Conservation (phyloP, 2,888 invertebrate genomes). For the Drosophila lacicola region DNA sequence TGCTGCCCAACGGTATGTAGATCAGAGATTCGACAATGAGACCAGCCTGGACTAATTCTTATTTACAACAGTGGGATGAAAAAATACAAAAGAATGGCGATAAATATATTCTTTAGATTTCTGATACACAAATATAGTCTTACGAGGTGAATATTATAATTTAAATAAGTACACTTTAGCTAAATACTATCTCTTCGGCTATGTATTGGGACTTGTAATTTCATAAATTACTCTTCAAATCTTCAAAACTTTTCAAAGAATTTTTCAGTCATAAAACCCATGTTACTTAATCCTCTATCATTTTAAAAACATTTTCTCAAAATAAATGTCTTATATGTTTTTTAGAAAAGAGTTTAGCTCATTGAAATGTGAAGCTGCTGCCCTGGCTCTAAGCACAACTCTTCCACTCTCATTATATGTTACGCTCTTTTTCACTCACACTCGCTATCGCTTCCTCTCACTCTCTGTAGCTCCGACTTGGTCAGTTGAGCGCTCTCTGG, state of each 20-base stretch:
- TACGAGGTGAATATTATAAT: too few species aligned
- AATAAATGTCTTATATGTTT: not conserved
- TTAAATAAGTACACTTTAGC: too few species aligned
- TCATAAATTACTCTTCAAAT: too few species aligned
- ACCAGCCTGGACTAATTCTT: not conserved
- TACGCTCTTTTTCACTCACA: not conserved
- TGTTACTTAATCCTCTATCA: too few species aligned
- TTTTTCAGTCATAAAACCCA: too few species aligned
- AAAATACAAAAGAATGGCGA: too few species aligned
- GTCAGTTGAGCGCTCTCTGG: conserved; percentile 23
- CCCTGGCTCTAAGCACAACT: conserved; percentile 31
- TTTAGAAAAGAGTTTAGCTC: not conserved
- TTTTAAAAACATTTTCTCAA: not conserved
- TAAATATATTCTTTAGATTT: too few species aligned
- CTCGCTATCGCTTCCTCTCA: conserved; percentile 3
- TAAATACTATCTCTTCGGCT: too few species aligned
- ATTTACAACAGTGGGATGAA: not conserved
- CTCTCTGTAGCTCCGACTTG: conserved; percentile 13
- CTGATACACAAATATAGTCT: too few species aligned
- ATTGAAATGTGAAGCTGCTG: not conserved
- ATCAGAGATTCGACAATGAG: not conserved
- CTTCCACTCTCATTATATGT: not conserved
- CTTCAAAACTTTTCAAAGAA: too few species aligned
- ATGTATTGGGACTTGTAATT: too few species aligned
- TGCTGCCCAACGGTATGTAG: conserved; percentile 6